Conservation (phyloP, 2,113 vertebrate genomes). For the Egretta garzetta region DNA sequence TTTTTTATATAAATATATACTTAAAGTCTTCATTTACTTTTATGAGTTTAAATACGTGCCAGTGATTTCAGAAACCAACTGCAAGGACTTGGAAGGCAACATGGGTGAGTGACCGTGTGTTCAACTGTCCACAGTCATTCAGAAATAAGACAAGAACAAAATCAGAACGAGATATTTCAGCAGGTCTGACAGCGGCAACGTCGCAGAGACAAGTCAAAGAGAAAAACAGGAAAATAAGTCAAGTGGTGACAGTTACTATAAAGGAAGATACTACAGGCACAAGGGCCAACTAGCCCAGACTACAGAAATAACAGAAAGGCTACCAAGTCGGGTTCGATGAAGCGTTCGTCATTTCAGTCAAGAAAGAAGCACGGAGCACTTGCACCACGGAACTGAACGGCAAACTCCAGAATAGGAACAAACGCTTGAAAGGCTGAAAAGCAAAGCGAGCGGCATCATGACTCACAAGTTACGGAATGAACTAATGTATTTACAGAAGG, state of each 20-base stretch:
- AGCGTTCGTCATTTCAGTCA: neutral
- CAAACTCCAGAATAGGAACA: neutral
- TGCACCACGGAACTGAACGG: neutral
- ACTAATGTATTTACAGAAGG: neutral
- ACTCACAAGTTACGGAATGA: neutral
- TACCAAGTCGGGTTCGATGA: neutral
- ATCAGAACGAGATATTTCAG: neutral
- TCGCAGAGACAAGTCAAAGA: neutral
- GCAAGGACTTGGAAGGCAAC: neutral
- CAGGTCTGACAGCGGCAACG: neutral
- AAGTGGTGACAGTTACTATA: neutral
- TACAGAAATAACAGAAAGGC: neutral
- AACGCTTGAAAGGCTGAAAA: neutral
- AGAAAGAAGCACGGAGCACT: neutral
- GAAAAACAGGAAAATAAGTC: neutral
- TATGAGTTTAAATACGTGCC: conserved; percentile 11
- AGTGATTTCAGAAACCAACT: conserved; percentile 44
- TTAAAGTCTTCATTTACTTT: conserved; percentile 58
- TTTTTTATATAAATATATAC: conserved; percentile 14
- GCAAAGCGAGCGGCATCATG: neutral
- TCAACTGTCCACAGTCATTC: neutral
- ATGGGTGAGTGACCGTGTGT: neutral
- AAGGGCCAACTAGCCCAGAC: neutral
- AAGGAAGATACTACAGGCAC: neutral
- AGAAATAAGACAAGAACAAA: neutral